These are phyloP conservation scores for Teleiodes luculella DNA, from an alignment of 2,888 invertebrate genomes.

Conservation along the genomic window DNA sequence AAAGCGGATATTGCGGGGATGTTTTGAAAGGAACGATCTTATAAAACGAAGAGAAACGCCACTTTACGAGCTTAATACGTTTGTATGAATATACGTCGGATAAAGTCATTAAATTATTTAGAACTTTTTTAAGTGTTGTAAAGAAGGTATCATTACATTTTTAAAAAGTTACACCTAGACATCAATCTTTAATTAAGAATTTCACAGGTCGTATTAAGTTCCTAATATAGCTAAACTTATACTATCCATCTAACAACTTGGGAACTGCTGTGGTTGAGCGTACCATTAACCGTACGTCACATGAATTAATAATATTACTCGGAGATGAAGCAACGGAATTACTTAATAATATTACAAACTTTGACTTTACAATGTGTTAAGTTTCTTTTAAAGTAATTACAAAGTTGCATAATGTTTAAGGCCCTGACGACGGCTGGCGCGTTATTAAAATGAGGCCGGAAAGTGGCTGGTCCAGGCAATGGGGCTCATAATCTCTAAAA, in stretches of 20 bases:
- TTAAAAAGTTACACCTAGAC: neutral
- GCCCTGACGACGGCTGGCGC: neutral
- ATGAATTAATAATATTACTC: too few species aligned
- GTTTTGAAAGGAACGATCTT: too few species aligned
- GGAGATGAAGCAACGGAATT: neutral
- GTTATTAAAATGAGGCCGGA: neutral
- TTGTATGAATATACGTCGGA: too few species aligned
- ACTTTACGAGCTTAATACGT: too few species aligned
- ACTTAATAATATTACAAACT: neutral
- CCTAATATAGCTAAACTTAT: neutral
- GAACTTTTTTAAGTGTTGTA: too few species aligned
- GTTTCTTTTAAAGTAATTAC: neutral
- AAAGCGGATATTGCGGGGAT: too few species aligned
- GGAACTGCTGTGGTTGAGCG: neutral
- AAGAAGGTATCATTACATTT: too few species aligned
- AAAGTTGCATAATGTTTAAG: neutral
- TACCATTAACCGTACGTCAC: neutral
- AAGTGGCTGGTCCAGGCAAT: neutral
- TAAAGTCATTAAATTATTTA: too few species aligned
- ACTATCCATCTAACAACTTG: neutral
- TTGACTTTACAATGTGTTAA: neutral
- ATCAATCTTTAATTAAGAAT: slow-evolving; percentile 3
- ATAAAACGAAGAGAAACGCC: too few species aligned
- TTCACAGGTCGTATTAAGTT: neutral
- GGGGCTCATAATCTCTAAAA: neutral